Evolutionary conservation across 2,113 vertebrate species (phyloP).

Genomic region (Formicarius rufipectus): DNA sequence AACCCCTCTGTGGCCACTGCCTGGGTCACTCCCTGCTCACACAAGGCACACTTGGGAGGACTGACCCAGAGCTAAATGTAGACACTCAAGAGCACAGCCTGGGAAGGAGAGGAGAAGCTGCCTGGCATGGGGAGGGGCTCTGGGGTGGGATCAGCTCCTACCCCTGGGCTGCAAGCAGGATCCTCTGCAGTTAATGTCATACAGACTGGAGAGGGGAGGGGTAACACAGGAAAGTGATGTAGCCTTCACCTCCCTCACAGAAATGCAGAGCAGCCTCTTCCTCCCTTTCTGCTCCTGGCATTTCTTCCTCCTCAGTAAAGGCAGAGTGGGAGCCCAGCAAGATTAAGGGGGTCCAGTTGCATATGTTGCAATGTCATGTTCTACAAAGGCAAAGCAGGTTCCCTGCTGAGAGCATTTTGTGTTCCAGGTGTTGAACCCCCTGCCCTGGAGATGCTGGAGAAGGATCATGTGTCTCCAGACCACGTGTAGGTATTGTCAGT

Average conservation of each 20-base stretch:
- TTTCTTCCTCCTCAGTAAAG: background rate
- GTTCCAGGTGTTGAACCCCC: conserved; percentile 67
- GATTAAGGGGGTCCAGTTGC: background rate
- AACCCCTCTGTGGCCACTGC: background rate
- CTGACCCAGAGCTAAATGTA: background rate
- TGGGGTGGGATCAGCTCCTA: background rate
- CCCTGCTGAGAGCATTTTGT: background rate
- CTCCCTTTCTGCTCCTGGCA: background rate
- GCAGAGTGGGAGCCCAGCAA: background rate
- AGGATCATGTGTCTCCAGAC: conserved; percentile 78
- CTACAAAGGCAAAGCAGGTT: background rate
- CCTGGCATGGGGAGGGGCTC: background rate
- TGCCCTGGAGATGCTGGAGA: conserved; percentile 72
- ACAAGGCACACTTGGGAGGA: background rate
- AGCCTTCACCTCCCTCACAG: background rate
- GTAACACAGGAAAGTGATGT: background rate
- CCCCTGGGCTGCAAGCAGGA: background rate
- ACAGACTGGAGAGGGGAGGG: background rate
- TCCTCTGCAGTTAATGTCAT: background rate
- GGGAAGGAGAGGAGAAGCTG: background rate
- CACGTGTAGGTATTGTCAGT: conserved; percentile 71
- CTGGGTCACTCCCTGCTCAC: background rate
- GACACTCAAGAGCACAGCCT: background rate
- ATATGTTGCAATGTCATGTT: background rate
- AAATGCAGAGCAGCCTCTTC: background rate